Conservation (phyloP, 1,140 invertebrate genomes). For the Cydia strobilella region DNA sequence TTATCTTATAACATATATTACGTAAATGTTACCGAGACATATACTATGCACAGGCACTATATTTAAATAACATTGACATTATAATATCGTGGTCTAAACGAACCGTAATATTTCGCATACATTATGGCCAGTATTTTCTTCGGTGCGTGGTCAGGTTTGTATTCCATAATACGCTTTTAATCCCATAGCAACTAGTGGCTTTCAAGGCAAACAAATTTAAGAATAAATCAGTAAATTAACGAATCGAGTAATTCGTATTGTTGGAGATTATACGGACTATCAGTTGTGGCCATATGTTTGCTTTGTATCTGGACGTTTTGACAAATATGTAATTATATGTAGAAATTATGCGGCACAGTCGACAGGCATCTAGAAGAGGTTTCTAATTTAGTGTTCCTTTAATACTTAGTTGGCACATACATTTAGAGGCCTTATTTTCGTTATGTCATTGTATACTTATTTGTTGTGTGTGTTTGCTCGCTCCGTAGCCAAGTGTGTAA, state of each 20-base stretch:
- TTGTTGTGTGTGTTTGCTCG: background rate
- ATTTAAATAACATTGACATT: background rate
- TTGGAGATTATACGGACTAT: constrained; percentile 31
- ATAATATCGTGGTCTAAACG: background rate
- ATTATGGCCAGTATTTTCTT: constrained; percentile 30
- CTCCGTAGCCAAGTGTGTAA: background rate
- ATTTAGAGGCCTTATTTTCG: background rate
- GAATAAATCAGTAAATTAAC: constrained; percentile 61
- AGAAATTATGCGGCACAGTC: constrained; percentile 20
- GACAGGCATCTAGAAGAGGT: background rate
- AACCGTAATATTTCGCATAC: constrained; percentile 22
- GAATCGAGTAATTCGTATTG: constrained; percentile 52
- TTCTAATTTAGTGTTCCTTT: background rate
- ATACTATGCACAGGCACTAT: background rate
- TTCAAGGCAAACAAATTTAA: constrained; percentile 66
- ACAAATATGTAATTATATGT: constrained; percentile 28
- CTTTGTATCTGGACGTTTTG: constrained; percentile 6
- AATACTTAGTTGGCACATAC: background rate
- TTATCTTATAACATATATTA: too few relatives aligned
- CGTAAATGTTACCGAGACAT: background rate
- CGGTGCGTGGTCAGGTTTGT: constrained; percentile 38
- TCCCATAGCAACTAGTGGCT: constrained; percentile 65
- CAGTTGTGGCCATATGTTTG: background rate
- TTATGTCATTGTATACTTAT: background rate
- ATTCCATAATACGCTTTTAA: constrained; percentile 54